Evolutionary conservation across 1,140 invertebrate species (phyloP), one percentile per base, ranked within the genome.

Genomic region (Latrodectus geometricus): DNA sequence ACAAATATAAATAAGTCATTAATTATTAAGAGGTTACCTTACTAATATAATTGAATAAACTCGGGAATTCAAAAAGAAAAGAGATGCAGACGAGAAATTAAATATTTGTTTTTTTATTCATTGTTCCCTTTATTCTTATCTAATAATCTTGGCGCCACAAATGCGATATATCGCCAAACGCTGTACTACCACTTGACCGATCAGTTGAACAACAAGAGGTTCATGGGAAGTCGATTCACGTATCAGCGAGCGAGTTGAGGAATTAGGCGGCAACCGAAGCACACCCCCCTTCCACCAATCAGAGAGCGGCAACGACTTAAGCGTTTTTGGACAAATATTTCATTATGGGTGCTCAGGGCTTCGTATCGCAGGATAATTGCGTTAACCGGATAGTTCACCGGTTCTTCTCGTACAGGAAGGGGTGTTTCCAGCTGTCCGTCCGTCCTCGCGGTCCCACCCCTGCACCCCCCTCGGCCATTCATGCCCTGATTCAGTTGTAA

Each of bases 281-380:
- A 70, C 81, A 76, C 75, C 83, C 65, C 72, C 68, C 74, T 20
- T 72, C 83, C 74, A 72, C 83, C 83, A 86, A 86, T 86, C 83
- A 86, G 83, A 77, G 50, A 61, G 56, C 83, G 83, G 83, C 83
- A 86, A 86, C 75, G 83, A 86, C 83, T 86, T 86, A 86, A 86
- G 85, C 85, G 85, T 80, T 87, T 86, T 69, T 87, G 77, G 85
- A 87, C 85, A 87, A 87, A 87, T 75, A 87, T 87, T 87, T 87
- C 85, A 87, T 87, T 87, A 87, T 79, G 66, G 85, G 77, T 66
- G 21, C 76, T 87, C 77, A 73, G 50, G 85, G 85, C 66, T 79
- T 73, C 76, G 77, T 61, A 65, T 52, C 68, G 85, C 48, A 48
- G 77, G 76, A 73, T 87, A 87, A 87, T 87, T 87, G 77, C 85